Evolutionary conservation across 2,797 vertebrate species (phyloP).

Genomic region (Rhinophrynus dorsalis): DNA sequence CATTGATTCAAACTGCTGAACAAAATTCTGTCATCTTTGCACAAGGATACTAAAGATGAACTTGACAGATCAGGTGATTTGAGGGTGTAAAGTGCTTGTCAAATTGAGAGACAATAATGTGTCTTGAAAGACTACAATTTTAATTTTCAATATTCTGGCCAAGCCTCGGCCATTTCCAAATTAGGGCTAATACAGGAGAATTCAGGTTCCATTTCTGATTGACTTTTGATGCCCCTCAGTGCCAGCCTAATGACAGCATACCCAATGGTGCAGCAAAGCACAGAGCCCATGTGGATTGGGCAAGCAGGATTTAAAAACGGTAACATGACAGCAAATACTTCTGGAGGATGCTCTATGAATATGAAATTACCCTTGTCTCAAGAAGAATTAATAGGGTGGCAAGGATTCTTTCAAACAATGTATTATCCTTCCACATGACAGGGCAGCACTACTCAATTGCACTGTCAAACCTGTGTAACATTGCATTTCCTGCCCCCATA

Average conservation of each 20-base stretch:
- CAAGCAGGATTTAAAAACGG: slow-evolving; percentile 47
- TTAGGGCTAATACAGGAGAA: slow-evolving; percentile 36
- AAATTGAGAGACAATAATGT: slow-evolving; percentile 47
- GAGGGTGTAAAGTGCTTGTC: slow-evolving; percentile 48
- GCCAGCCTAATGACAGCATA: slow-evolving; percentile 54
- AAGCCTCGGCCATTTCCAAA: slow-evolving; percentile 17
- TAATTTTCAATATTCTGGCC: slow-evolving; percentile 46
- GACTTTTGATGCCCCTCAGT: slow-evolving; percentile 51
- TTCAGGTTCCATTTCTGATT: slow-evolving; percentile 27
- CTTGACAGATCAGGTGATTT: slow-evolving; percentile 71
- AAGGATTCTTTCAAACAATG: slow-evolving; percentile 41
- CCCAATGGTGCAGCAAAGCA: slow-evolving; percentile 59
- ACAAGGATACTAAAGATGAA: slow-evolving; percentile 66
- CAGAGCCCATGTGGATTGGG: slow-evolving; percentile 49
- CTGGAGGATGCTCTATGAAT: slow-evolving; percentile 42
- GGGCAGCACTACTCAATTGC: slow-evolving; percentile 14
- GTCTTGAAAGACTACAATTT: slow-evolving; percentile 33
- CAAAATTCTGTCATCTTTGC: slow-evolving; percentile 65
- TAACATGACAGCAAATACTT: slow-evolving; percentile 36
- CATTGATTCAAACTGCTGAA: slow-evolving; percentile 62
- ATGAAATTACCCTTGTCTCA: slow-evolving; percentile 48
- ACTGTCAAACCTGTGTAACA: background rate
- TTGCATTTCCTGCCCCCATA: background rate
- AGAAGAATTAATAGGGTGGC: slow-evolving; percentile 46
- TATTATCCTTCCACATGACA: slow-evolving; percentile 39